These are phyloP conservation scores for Mimumesa dahlbomi DNA, from an alignment of 2,888 invertebrate genomes.

Conservation along the genomic window DNA sequence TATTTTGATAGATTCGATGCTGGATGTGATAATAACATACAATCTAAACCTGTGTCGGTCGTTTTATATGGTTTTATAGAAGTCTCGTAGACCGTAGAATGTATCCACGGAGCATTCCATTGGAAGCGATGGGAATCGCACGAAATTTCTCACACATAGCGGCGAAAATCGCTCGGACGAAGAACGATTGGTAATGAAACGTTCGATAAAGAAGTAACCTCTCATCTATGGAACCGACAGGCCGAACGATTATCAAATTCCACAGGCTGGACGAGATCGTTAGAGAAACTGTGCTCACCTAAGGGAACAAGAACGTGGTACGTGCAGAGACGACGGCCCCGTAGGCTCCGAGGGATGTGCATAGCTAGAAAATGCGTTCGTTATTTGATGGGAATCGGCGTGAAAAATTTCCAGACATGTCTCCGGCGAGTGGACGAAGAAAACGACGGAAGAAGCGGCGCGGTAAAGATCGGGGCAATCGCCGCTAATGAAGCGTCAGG, in stretches of 20 bases:
- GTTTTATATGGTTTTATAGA: too few species aligned
- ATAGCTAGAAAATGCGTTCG: constrained; percentile 51
- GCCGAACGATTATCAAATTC: constrained; percentile 54
- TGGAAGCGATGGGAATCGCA: too few species aligned
- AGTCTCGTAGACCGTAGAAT: too few species aligned
- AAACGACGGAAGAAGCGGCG: constrained; percentile 14
- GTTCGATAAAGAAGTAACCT: constrained; percentile 29
- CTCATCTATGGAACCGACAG: constrained; percentile 27
- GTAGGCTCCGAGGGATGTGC: constrained; percentile 34
- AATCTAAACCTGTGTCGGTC: too few species aligned
- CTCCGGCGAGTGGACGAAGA: constrained; percentile 13
- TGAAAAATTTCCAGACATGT: constrained; percentile 37
- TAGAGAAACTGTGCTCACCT: constrained; percentile 43
- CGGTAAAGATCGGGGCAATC: constrained; percentile 24
- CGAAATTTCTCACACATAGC: too few species aligned
- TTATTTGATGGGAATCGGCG: constrained; percentile 41
- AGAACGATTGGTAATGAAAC: constrained; percentile 35
- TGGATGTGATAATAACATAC: too few species aligned
- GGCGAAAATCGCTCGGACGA: not conserved
- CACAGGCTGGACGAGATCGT: constrained; percentile 57
- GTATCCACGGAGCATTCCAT: too few species aligned
- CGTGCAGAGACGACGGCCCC: constrained; percentile 51
- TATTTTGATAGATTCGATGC: too few species aligned
- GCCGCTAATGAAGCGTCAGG: constrained; percentile 44
- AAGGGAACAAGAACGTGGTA: constrained; percentile 54